Percentiles rank a stretch among this genome's conserved stretches.
Evolutionary conservation across 2,113 vertebrate genomes (phyloP).

Genomic region (Neolamprologus hecqui): DNA sequence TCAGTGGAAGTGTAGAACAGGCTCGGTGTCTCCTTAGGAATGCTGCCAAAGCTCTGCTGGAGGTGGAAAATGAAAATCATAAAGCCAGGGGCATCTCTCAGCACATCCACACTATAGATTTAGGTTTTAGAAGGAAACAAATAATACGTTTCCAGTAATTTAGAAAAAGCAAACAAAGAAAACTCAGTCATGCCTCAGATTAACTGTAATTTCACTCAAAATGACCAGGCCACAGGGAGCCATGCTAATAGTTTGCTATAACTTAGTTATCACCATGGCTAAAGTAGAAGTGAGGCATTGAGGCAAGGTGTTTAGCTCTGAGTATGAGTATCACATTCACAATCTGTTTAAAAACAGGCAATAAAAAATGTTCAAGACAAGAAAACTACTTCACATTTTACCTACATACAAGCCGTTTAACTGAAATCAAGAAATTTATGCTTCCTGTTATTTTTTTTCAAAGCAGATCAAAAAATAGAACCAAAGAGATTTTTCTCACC

Average conservation of each 20-base stretch:
- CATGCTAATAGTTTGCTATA: background rate
- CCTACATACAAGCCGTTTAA: background rate
- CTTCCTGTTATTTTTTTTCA: background rate
- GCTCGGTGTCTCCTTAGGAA: background rate
- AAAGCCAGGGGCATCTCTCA: background rate
- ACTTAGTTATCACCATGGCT: background rate
- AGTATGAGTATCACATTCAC: background rate
- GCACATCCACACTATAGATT: background rate
- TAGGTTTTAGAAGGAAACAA: background rate
- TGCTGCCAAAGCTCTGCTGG: background rate
- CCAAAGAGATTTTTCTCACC: background rate
- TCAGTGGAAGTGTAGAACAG: background rate
- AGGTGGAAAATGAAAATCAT: background rate
- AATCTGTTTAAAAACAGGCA: background rate
- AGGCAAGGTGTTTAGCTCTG: background rate
- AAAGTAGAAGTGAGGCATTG: background rate
- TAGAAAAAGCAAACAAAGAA: background rate
- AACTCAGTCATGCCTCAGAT: background rate
- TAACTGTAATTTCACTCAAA: background rate
- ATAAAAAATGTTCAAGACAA: background rate
- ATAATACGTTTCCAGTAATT: background rate
- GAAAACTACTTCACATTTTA: background rate
- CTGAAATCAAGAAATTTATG: background rate
- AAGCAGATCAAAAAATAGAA: background rate
- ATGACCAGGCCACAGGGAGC: background rate